These are phyloP conservation scores for Xyliphius kryptos DNA, from an alignment of 2,113 vertebrate species.

Conservation along the genomic window DNA sequence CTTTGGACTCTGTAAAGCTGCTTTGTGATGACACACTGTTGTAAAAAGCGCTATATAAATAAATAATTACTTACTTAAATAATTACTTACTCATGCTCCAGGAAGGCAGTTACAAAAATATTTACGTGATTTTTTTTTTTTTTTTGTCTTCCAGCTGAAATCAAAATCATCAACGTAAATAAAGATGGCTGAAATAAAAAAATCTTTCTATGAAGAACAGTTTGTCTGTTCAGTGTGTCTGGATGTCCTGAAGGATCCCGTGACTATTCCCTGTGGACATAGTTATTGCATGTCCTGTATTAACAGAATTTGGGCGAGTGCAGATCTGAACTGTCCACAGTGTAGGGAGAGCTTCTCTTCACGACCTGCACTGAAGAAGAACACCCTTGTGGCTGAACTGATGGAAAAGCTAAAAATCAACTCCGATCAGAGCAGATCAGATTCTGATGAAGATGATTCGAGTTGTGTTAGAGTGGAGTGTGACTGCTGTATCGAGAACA, in stretches of 20 bases:
- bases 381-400: conserved; percentile 23
- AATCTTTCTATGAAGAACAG: neutral
- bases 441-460: neutral
- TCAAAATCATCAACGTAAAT: too few relatives aligned
- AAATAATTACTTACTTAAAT: too few relatives aligned
- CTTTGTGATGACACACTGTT: too few relatives aligned
- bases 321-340: conserved; percentile 12
- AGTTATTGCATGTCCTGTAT: conserved; percentile 31
- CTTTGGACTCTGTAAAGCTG: too few relatives aligned
- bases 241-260: conserved; percentile 21
- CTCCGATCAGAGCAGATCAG: conserved; percentile 6
- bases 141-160: neutral
- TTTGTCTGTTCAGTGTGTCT: conserved; percentile 20
- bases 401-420: conserved; percentile 25
- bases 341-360: conserved; percentile 25
- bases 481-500: conserved; percentile 22
- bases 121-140: too few relatives aligned
- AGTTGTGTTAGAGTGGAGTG: conserved; percentile 3
- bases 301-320: conserved; percentile 5
- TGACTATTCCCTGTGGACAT: conserved; percentile 32
- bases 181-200: conserved; percentile 3
- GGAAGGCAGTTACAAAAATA: too few relatives aligned
- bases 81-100: too few relatives aligned
- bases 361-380: conserved; percentile 26
- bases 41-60: too few relatives aligned